Evolutionary conservation across 2,888 invertebrate genomes (phyloP).

Genomic region (Emmelina monodactyla): DNA sequence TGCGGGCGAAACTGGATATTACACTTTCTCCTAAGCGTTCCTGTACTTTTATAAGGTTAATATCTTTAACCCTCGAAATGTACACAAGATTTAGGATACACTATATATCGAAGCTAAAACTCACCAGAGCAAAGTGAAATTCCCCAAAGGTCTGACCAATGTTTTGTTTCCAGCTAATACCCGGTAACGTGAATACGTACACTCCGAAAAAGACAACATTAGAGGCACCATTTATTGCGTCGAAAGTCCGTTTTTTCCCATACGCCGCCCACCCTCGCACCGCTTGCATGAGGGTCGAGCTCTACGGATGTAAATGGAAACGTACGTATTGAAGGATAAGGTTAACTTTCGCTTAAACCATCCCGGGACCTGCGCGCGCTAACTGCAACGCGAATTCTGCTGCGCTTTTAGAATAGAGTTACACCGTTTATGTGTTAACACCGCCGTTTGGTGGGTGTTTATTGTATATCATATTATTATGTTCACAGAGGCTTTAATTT

Average conservation of each 20-base stretch:
- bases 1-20: conserved; percentile 22
- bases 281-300: conserved; percentile 91
- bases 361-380: conserved; percentile 27
- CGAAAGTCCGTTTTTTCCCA: conserved; percentile 86
- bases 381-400: conserved; percentile 6
- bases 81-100: too few species aligned
- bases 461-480: too few species aligned
- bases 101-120: too few species aligned
- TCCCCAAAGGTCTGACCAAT: too few species aligned
- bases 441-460: conserved; percentile 5
- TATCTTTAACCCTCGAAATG: too few species aligned
- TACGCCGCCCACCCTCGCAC: conserved; percentile 86
- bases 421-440: too few species aligned
- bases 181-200: conserved; percentile 81
- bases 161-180: conserved; percentile 67
- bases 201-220: conserved; percentile 73
- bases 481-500: conserved; percentile 70
- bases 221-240: conserved; percentile 86
- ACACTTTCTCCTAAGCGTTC: too few species aligned
- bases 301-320: conserved; percentile 81
- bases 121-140: too few species aligned
- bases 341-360: conserved; percentile 28
- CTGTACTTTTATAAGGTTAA: too few species aligned
- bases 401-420: too few species aligned
- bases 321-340: conserved; percentile 42